Conservation (phyloP, 2,888 invertebrate species). For the Hirtodrosophila histrioides region DNA sequence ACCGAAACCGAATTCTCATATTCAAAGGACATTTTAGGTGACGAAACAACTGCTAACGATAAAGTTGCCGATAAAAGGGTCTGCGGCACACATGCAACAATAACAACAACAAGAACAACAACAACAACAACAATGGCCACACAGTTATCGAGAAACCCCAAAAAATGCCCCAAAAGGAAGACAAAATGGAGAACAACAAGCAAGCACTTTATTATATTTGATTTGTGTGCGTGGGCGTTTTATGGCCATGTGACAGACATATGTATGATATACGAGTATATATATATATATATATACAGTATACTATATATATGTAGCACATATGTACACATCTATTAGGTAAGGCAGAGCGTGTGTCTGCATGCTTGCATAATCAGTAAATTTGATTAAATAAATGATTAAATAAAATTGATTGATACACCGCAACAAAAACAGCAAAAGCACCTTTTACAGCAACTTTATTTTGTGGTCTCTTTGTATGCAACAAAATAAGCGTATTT, state of each 20-base stretch:
- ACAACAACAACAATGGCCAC: neutral
- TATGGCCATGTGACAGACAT: slow-evolving; percentile 43
- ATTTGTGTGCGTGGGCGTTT: slow-evolving; percentile 43
- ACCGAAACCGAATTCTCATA: slow-evolving; percentile 23
- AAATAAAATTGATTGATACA: slow-evolving; percentile 62
- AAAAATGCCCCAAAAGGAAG: neutral
- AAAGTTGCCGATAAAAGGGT: slow-evolving; percentile 49
- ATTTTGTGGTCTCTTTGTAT: too few relatives aligned
- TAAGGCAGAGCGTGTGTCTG: neutral
- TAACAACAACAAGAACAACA: neutral
- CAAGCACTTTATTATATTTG: slow-evolving; percentile 55
- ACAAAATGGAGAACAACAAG: slow-evolving; percentile 6
- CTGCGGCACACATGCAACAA: slow-evolving; percentile 9
- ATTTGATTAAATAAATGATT: slow-evolving; percentile 73
- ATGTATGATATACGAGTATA: slow-evolving; percentile 29
- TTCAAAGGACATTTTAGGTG: slow-evolving; percentile 42
- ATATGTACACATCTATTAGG: slow-evolving; percentile 13
- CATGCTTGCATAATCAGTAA: slow-evolving; percentile 61
- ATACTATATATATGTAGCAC: neutral
- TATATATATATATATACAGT: slow-evolving; percentile 9
- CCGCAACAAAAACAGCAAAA: slow-evolving; percentile 1
- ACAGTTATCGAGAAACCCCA: slow-evolving; percentile 8
- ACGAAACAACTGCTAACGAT: slow-evolving; percentile 52
- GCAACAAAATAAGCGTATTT: too few relatives aligned
- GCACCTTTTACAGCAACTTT: too few relatives aligned